Evolutionary conservation across 2,888 invertebrate species (phyloP), one percentile per base, ranked within the genome.

Genomic region (Caenorhabditis sp.): DNA sequence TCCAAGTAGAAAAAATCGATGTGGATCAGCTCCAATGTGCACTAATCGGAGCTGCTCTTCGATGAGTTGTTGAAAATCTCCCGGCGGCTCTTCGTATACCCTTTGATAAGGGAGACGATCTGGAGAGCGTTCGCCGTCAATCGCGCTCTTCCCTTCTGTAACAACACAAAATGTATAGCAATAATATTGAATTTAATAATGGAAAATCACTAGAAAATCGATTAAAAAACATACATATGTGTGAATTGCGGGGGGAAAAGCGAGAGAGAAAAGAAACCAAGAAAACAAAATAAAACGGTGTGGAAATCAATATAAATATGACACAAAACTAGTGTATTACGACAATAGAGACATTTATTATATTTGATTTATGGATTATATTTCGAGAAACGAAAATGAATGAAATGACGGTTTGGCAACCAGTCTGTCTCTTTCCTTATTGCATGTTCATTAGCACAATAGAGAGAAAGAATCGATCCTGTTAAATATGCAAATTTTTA

Each of bases 41-140:
- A 43, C 17, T 17, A 43, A 14, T 43, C 43, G 43, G 14, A 43
- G 17, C 14, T 43, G 43, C 17, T 43, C 43, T 17, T 43, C 43
- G 17, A 43, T 43, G 10, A 43, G 14, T 31, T 31, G 14, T 31
- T 31, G 31, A 4, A 31, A 31, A 31, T 31, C 31, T 31, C 43
- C 12, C 2, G 5, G 5, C 17, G 43, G 43, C 17, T 43, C 43
- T 38, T 58, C 58, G 58, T 58, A 58, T 36, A 58, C 58, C 58
- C 58, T 58, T 58, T 31, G 58, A 58, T 58, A 58, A 58, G 58
- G 58, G 58, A 58, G 36, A 58, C 58, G 58, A 58, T 38, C 38
- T 7, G 58, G 23, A 3, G 58, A 58, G 21, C 21, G 58, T 58
- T 58, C 58, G 36, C 38, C 58, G 31, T 58, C 58, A 58, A 58